These are phyloP conservation scores for Chesias legatella DNA, from an alignment of 2,888 invertebrate species.

Conservation along the genomic window DNA sequence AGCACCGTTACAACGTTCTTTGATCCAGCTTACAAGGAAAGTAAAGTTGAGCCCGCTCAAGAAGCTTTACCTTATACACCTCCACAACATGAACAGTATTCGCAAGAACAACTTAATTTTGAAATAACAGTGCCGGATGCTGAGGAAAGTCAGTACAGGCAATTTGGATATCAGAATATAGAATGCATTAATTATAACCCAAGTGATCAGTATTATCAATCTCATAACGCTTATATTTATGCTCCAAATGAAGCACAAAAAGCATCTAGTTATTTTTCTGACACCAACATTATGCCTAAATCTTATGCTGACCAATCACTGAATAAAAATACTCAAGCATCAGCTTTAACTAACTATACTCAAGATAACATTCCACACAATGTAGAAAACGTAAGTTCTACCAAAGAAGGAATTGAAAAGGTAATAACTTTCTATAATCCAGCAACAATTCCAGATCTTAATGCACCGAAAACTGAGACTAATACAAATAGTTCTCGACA, in stretches of 20 bases:
- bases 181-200: constrained; percentile 25
- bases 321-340: neutral
- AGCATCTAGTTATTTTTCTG: constrained; percentile 24
- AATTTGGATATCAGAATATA: constrained; percentile 15
- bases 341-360: constrained; percentile 7
- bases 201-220: constrained; percentile 26
- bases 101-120: constrained; percentile 38
- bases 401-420: constrained; percentile 4
- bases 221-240: constrained; percentile 28
- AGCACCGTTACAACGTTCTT: constrained; percentile 72
- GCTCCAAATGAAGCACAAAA: constrained; percentile 31
- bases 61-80: constrained; percentile 32
- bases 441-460: constrained; percentile 5
- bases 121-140: constrained; percentile 49
- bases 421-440: constrained; percentile 9
- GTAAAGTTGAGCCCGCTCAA: constrained; percentile 32
- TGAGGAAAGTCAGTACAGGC: constrained; percentile 26
- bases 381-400: constrained; percentile 5
- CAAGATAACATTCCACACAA: constrained; percentile 23
- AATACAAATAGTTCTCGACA: neutral
- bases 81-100: constrained; percentile 26
- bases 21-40: constrained; percentile 64
- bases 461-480: neutral
- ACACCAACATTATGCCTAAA: constrained; percentile 12
- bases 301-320: constrained; percentile 4